phyloP scores from a whole-genome alignment of 2,888 invertebrate species.

The Dolomedes plantarius region DNA sequence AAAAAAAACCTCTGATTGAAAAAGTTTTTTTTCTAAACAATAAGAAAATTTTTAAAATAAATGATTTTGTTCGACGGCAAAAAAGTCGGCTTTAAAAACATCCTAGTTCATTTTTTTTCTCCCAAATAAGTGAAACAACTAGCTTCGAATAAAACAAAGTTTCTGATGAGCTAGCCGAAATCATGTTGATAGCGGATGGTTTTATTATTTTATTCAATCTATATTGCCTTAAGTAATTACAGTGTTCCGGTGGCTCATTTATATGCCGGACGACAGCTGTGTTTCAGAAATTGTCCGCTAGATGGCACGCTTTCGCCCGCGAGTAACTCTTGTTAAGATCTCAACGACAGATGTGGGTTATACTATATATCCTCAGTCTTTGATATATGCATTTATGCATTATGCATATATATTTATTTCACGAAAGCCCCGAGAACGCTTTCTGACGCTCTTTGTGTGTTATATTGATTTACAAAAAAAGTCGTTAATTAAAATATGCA shows the following conservation, averaged over 20 bases:
- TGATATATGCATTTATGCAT: constrained; percentile 1
- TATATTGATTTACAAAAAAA: neutral
- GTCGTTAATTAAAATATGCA: neutral
- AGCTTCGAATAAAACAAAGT: neutral
- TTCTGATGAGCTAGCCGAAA: neutral
- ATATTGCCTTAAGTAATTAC: constrained; percentile 3
- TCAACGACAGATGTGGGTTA: neutral
- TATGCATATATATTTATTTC: neutral
- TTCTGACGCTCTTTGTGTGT: neutral
- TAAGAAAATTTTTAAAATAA: neutral
- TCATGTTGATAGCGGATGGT: neutral
- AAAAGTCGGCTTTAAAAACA: no score
- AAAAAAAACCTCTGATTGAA: neutral
- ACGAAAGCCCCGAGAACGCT: neutral
- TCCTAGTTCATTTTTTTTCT: neutral
- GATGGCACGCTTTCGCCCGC: neutral
- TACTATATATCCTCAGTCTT: neutral
- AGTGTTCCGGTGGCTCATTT: neutral
- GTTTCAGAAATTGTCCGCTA: constrained; percentile 5
- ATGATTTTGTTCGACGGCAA: no score
- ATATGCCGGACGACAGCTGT: constrained; percentile 6
- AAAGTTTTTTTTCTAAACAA: neutral
- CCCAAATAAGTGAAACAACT: neutral
- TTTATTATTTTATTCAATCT: neutral
- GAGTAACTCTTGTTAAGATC: neutral